These are phyloP conservation scores for rabbit (Oryctolagus cuniculus) DNA, from an alignment of 2,113 vertebrate species.

Conservation along the genomic window mOryCun1.1 NC_091441.1:8408001-8408500, in stretches of 20 bases:
- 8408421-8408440: too few species aligned
- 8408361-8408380: rapidly evolving
- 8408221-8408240: rapidly evolving
- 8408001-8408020: neutral
- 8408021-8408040: neutral
- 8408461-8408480: rapidly evolving
- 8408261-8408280: rapidly evolving
- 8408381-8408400: neutral
- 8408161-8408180: neutral
- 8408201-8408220: neutral
- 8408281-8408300: rapidly evolving
- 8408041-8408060: neutral
- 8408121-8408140: neutral
- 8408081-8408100: neutral
- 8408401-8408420: too few species aligned
- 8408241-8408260: neutral
- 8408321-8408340: neutral
- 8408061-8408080: neutral
- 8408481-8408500: rapidly evolving
- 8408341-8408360: neutral
- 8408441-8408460: neutral
- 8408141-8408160: neutral
- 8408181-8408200: rapidly evolving
- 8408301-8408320: neutral
- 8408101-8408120: neutral